phyloP scores from a whole-genome alignment of 2,888 invertebrate genomes.

The Parascotia fuliginaria region DNA sequence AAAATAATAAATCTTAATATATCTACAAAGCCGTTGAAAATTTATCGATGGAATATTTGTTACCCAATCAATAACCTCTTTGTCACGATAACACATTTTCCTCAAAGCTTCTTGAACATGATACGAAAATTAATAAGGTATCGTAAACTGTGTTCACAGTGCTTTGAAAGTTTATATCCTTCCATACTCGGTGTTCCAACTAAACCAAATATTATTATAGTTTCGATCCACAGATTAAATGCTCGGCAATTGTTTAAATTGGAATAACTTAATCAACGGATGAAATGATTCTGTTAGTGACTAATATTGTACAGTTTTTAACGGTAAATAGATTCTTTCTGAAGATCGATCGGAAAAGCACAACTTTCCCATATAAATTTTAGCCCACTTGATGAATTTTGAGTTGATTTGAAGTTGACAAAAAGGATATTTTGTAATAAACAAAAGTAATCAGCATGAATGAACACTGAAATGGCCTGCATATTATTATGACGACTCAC shows the following conservation, averaged over 20 bases:
- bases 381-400: too few species aligned
- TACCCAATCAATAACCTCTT: not conserved
- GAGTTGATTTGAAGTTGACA: too few species aligned
- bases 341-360: too few species aligned
- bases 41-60: not conserved
- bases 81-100: not conserved
- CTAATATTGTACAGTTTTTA: too few species aligned
- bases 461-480: not conserved
- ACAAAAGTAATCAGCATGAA: not conserved
- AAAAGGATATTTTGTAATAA: too few species aligned
- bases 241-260: constrained; percentile 2
- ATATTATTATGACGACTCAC: not conserved
- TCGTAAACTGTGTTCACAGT: not conserved
- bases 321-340: too few species aligned
- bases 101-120: not conserved
- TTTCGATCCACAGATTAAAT: constrained; percentile 3
- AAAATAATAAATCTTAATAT: not conserved
- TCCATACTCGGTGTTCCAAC: not conserved
- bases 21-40: too few species aligned
- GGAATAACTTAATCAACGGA: not conserved
- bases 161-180: constrained; percentile 3
- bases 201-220: constrained; percentile 10
- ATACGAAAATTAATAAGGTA: not conserved
- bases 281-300: not conserved
- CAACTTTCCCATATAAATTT: too few species aligned